These are phyloP conservation scores for Amblyjoppa fuscipennis DNA, from an alignment of 2,888 invertebrate species.

Conservation along the genomic window DNA sequence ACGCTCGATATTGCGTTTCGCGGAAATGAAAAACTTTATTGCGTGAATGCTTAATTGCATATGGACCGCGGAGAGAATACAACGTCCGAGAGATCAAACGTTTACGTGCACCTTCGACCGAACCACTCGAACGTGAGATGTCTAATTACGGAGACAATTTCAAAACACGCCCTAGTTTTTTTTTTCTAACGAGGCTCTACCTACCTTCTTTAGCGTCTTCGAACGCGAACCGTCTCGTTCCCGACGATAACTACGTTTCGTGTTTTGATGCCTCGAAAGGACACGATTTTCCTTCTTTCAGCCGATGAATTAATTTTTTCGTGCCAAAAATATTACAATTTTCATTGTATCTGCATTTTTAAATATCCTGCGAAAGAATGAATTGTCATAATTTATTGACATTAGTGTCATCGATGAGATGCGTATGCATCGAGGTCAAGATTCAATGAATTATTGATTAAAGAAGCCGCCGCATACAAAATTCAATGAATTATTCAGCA, in stretches of 20 bases:
- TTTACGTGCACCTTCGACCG: slow-evolving; percentile 22
- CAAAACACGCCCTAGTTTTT: slow-evolving; percentile 67
- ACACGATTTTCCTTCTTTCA: neutral
- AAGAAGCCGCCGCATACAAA: slow-evolving; percentile 47
- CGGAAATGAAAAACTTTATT: neutral
- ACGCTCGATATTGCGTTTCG: slow-evolving; percentile 24
- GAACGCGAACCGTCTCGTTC: slow-evolving; percentile 12
- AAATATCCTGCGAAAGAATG: slow-evolving; percentile 3
- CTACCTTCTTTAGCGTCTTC: slow-evolving; percentile 4
- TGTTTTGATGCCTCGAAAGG: neutral
- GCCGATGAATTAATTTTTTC: neutral
- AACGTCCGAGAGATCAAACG: slow-evolving; percentile 11
- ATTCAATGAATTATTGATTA: slow-evolving; percentile 60
- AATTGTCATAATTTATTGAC: slow-evolving; percentile 27
- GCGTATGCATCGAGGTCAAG: slow-evolving; percentile 55
- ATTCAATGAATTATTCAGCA: slow-evolving; percentile 60
- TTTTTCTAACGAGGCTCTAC: slow-evolving; percentile 32
- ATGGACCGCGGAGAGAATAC: neutral
- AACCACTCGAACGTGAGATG: slow-evolving; percentile 44
- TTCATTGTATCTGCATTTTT: neutral
- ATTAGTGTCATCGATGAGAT: slow-evolving; percentile 11
- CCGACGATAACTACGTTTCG: neutral
- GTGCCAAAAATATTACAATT: neutral
- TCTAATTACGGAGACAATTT: slow-evolving; percentile 65
- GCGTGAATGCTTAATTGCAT: neutral